Base-by-base conservation (phyloP, 2,113 vertebrate species). In the Neolamprologus modestus region DNA sequence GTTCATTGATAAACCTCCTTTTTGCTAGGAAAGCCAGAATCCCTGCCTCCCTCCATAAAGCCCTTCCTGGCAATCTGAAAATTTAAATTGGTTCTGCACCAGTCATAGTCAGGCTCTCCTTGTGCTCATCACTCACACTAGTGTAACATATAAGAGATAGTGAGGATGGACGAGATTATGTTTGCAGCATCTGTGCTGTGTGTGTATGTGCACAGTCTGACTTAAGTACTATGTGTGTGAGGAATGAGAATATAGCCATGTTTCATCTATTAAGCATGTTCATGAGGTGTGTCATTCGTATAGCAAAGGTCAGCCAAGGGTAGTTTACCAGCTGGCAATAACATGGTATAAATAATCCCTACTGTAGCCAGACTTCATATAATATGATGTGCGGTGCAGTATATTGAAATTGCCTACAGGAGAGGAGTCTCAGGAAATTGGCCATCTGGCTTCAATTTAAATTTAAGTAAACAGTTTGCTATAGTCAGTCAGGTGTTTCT, bases 71-170 rank as follows among this genome's bases (percentile, higher is more conserved):
- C 87, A 94, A 90, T 95, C 90, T 91, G 89, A 89, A 94, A 88
- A 90, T 94, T 93, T 83, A 91, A 96, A 96, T 96, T 94, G 90
- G 90, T 92, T 94, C 89, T 91, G 88, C 94, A 93, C 82, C 83
- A 92, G 87, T 90, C 88, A 90, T 83, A 50, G 73, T 84, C 61
- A 33, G n/a, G 52, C 84, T 93, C 83, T 90, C 81, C 80, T 84
- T 82, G 80, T 84, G 85, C 82, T 89, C 90, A 89, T 92, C 90
- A 83, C 82, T 94, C 84, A 89, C 66, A 59, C 54, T 9, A 82
- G 50, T 66, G 82, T 85, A 86, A 93, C 92, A 87, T 82, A 88
- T 90, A 83, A 86, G 82, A 88, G 84, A 83, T 59, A 81, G 86
- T 42, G 82, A 81, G 82, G 87, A 92, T 90, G 78, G 54, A 83